Percentiles rank a stretch among this genome's conserved stretches.
phyloP scores from a whole-genome alignment of 2,888 invertebrate genomes.

The Troilus luridus region DNA sequence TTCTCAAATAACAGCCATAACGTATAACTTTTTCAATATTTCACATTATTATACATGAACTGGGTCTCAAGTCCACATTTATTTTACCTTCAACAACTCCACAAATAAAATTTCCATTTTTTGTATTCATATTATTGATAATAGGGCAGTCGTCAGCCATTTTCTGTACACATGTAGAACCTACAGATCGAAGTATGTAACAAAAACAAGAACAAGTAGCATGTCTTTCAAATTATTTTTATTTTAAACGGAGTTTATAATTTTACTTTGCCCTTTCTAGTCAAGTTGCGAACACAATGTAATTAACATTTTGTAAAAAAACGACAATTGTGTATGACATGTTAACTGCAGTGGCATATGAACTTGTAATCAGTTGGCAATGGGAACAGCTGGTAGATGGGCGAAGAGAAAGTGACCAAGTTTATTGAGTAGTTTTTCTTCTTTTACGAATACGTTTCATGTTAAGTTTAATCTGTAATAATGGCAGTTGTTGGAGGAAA shows the following conservation, averaged over 20 bases:
- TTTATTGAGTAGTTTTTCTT: constrained; percentile 33
- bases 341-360: background rate
- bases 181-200: constrained; percentile 34
- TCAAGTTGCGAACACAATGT: background rate
- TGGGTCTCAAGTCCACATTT: background rate
- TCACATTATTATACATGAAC: background rate
- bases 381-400: constrained; percentile 56
- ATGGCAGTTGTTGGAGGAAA: constrained; percentile 61
- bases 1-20: background rate
- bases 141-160: constrained; percentile 63
- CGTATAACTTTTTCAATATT: background rate
- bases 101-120: constrained; percentile 88
- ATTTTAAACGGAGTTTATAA: background rate
- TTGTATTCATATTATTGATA: constrained; percentile 75
- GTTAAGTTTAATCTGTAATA: background rate
- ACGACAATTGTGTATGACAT: background rate
- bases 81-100: constrained; percentile 91
- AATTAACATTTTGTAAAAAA: background rate
- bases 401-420: constrained; percentile 54
- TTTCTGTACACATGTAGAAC: constrained; percentile 58
- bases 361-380: constrained; percentile 47
- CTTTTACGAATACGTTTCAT: background rate
- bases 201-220: background rate
- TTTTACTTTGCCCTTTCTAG: background rate
- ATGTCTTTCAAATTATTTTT: background rate